Conservation (phyloP, 2,888 invertebrate species). For the Bruchidius siliquastri region DNA sequence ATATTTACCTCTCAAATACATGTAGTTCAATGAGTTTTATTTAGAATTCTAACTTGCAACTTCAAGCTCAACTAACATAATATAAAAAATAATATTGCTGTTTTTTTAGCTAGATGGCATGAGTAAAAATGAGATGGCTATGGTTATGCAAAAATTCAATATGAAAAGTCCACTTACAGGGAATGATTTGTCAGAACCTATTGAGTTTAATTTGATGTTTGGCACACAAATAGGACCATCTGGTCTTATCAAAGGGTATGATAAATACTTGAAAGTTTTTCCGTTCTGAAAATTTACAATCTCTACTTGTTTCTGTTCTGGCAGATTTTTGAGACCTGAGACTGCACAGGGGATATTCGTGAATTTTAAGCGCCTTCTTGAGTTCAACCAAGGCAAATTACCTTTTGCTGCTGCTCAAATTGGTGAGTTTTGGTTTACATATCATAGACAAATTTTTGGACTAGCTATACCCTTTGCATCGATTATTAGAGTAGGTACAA, state of each 20-base stretch:
- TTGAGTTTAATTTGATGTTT: constrained; percentile 99
- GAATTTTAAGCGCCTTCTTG: constrained; percentile 94
- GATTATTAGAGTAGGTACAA: too few species aligned
- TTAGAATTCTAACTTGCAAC: too few species aligned
- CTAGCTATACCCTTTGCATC: too few species aligned
- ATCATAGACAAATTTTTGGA: too few species aligned
- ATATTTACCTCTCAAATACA: too few species aligned
- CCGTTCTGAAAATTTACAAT: not conserved
- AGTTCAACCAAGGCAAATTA: constrained; percentile 92
- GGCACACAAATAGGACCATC: constrained; percentile 96
- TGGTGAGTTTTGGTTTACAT: constrained; percentile 52
- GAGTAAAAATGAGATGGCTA: constrained; percentile 84
- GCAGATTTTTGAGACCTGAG: constrained; percentile 87
- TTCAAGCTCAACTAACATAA: too few species aligned
- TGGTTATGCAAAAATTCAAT: constrained; percentile 75
- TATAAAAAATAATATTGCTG: too few species aligned
- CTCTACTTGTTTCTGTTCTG: constrained; percentile 10
- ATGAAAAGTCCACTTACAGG: constrained; percentile 95
- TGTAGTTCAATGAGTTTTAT: too few species aligned
- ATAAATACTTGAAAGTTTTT: constrained; percentile 1
- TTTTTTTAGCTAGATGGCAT: constrained; percentile 88
- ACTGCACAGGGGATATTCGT: constrained; percentile 99
- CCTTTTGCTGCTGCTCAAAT: constrained; percentile 99
- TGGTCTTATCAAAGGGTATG: constrained; percentile 81
- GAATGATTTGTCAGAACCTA: constrained; percentile 91